Percentiles rank a stretch among this genome's conserved stretches.
phyloP scores from a whole-genome alignment of 2,888 invertebrate species.

The Physocephala rufipes region DNA sequence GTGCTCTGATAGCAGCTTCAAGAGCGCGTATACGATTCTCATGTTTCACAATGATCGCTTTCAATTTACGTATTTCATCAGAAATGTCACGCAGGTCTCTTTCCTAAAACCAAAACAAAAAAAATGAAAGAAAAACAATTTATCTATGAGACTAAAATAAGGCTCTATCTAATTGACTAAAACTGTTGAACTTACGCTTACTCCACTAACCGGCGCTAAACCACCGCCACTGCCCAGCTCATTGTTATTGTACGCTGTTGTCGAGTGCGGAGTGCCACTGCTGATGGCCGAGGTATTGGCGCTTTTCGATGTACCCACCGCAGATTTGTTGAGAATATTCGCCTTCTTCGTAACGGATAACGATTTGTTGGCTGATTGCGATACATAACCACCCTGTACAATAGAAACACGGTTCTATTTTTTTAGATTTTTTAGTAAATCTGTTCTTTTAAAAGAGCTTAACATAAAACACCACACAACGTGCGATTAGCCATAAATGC shows the following conservation, averaged over 20 bases:
- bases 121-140: slow-evolving; percentile 7
- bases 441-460: slow-evolving; percentile 54
- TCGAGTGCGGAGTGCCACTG: slow-evolving; percentile 46
- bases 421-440: slow-evolving; percentile 64
- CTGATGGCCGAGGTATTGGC: slow-evolving; percentile 47
- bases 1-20: slow-evolving; percentile 61
- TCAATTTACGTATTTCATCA: slow-evolving; percentile 90
- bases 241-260: slow-evolving; percentile 58
- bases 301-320: slow-evolving; percentile 66
- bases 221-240: slow-evolving; percentile 46
- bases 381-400: slow-evolving; percentile 75
- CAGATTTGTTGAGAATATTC: slow-evolving; percentile 81
- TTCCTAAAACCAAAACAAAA: slow-evolving; percentile 54
- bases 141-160: neutral
- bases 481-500: slow-evolving; percentile 56
- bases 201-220: slow-evolving; percentile 51
- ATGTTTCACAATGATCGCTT: slow-evolving; percentile 94
- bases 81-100: slow-evolving; percentile 81
- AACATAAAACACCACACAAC: slow-evolving; percentile 61
- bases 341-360: slow-evolving; percentile 80
- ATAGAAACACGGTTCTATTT: slow-evolving; percentile 74
- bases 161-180: neutral
- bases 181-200: slow-evolving; percentile 62
- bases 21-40: slow-evolving; percentile 73
- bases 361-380: slow-evolving; percentile 67